These are phyloP conservation scores for Brachypodius melanocephalos DNA, from an alignment of 2,113 vertebrate genomes.

Conservation along the genomic window DNA sequence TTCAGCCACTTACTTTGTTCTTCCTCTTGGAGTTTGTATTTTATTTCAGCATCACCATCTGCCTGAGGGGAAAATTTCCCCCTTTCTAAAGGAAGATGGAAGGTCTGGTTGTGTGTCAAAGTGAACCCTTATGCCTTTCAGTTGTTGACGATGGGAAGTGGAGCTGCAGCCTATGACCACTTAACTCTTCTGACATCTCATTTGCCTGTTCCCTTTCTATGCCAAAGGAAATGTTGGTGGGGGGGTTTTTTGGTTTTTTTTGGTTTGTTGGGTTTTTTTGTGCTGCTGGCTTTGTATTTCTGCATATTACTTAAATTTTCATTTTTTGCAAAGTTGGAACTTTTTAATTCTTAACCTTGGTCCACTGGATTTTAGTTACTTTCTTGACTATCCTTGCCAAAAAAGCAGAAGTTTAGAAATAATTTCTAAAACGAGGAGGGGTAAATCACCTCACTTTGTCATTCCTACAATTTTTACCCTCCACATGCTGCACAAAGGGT, in stretches of 20 bases:
- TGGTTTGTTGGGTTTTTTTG: too few relatives aligned
- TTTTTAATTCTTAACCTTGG: not conserved
- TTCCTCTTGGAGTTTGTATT: not conserved
- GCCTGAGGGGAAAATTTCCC: not conserved
- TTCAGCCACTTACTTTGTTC: not conserved
- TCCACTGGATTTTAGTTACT: not conserved
- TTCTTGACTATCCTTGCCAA: not conserved
- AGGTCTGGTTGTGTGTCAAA: not conserved
- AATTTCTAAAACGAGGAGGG: not conserved
- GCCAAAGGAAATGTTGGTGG: not conserved
- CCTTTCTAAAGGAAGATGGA: not conserved
- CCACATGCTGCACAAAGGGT: accelerated
- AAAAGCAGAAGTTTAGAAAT: not conserved
- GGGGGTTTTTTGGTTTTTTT: too few relatives aligned
- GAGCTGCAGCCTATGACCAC: not conserved
- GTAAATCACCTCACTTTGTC: not conserved
- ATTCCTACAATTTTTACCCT: not conserved
- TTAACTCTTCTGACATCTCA: not conserved
- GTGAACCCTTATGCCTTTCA: not conserved
- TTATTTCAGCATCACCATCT: not conserved
- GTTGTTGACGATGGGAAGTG: not conserved
- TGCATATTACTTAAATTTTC: not conserved
- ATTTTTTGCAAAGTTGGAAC: not conserved
- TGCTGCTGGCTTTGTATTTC: not conserved
- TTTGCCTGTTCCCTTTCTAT: not conserved